Evolutionary conservation across 2,113 vertebrate species (phyloP), one percentile per base, ranked within the genome.

Genomic region (Lagopus muta): DNA sequence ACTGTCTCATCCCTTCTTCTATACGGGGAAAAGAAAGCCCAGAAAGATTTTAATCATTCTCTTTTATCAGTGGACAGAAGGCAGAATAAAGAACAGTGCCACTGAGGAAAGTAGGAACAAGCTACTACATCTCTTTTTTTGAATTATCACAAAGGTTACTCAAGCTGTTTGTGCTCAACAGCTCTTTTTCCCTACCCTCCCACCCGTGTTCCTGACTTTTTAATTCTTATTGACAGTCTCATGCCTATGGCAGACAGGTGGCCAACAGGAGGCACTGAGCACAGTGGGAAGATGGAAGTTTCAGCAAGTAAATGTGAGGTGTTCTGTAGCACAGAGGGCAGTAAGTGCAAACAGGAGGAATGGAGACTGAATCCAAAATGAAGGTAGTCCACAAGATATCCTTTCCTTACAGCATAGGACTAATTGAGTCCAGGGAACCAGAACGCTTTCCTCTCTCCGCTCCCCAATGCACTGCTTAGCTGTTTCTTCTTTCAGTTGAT

Each of bases 271-370:
- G 83, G 65, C 69, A 74, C 0, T 67, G 32, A 62, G 16, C 19
- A 30, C 25, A 52, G 19, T 42, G 42, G 50, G 62, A 69, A 67
- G 38, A 2, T 48, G 78, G 84, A 78, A 74, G 25, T 67, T 28
- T 47, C 5, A 76, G 4, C 50, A 48, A 47, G 30, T 36, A 57
- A 81, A 48, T 0, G 20, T 1, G 18, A 79, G 25, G 38, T 21
- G 82, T 82, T 70, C 85, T 87, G 38, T 47, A 84, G 78, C 52
- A 74, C 36, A 50, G 64, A 45, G 62, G 38, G 38, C 72, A 88
- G 65, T 48, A 66, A 47, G 62, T 5, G 3, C 66, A 58, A 36
- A 70, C 8, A 38, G 74, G 28, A 82, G 13, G 48, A 89, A 73
- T 13, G 64, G 40, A 75, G 43, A 36, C 21, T 86, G 52, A 25